Conservation (phyloP, 1,140 invertebrate genomes). For the Elysia chlorotica region DNA sequence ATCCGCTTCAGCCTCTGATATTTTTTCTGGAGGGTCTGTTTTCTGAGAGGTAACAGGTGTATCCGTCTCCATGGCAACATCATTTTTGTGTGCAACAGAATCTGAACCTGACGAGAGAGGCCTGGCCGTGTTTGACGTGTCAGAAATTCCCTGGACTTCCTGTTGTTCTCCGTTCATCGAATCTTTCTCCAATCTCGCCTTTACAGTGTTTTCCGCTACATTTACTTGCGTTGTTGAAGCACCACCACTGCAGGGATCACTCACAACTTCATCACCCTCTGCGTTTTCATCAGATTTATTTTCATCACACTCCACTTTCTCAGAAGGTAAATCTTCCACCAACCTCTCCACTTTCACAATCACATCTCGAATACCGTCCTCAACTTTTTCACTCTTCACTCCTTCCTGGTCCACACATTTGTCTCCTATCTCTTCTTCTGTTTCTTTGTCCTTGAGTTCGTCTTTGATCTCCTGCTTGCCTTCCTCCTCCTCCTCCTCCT, state of each 20-base stretch:
- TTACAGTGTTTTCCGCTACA: slow-evolving; percentile 41
- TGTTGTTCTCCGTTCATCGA: neutral
- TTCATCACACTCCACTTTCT: no score
- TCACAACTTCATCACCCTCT: neutral
- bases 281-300: slow-evolving; percentile 28
- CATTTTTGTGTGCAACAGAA: no score
- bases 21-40: no score
- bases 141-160: no score
- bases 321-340: no score
- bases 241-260: neutral
- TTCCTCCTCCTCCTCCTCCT: slow-evolving; percentile 32
- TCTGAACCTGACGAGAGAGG: no score
- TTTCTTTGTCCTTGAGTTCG: slow-evolving; percentile 29
- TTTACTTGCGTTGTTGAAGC: slow-evolving; percentile 14
- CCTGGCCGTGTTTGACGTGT: neutral
- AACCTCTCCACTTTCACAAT: no score
- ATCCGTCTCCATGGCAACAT: no score
- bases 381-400: slow-evolving; percentile 12
- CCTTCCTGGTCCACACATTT: neutral
- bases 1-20: no score
- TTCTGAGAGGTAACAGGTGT: no score
- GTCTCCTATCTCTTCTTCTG: slow-evolving; percentile 24
- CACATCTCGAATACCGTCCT: no score
- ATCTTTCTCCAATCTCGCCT: neutral
- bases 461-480: slow-evolving; percentile 46